phyloP scores from a whole-genome alignment of 2,113 vertebrate species.

The Gobius niger region DNA sequence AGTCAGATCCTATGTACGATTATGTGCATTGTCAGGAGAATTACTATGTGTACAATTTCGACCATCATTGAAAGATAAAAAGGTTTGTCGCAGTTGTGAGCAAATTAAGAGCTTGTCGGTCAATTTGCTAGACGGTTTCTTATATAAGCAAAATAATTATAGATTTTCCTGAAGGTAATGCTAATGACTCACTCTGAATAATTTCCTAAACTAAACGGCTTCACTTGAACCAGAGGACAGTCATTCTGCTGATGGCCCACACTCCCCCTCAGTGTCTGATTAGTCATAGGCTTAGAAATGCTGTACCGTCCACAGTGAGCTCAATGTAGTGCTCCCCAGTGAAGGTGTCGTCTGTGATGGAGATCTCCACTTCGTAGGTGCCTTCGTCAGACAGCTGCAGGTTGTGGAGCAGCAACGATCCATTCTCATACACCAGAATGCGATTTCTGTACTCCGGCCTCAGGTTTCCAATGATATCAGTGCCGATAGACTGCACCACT shows the following conservation, averaged over 20 bases:
- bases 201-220: slow-evolving; percentile 3
- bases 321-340: slow-evolving; percentile 90
- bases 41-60: no score
- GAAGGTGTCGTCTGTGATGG: slow-evolving; percentile 96
- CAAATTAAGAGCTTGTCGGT: background rate
- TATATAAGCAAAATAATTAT: background rate
- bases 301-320: slow-evolving; percentile 92
- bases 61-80: background rate
- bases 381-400: slow-evolving; percentile 90
- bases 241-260: slow-evolving; percentile 14
- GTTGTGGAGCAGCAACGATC: slow-evolving; percentile 90
- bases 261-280: slow-evolving; percentile 20
- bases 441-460: slow-evolving; percentile 89
- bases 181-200: slow-evolving; percentile 18
- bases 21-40: no score
- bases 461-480: slow-evolving; percentile 91
- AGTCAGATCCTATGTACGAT: no score
- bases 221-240: slow-evolving; percentile 6
- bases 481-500: slow-evolving; percentile 95
- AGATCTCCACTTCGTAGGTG: slow-evolving; percentile 93
- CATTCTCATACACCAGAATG: slow-evolving; percentile 90
- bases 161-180: background rate
- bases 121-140: background rate
- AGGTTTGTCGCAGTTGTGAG: background rate
- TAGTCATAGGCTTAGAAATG: slow-evolving; percentile 23